Conservation (phyloP, 2,888 invertebrate species). For the Cremastobaeus sp. region DNA sequence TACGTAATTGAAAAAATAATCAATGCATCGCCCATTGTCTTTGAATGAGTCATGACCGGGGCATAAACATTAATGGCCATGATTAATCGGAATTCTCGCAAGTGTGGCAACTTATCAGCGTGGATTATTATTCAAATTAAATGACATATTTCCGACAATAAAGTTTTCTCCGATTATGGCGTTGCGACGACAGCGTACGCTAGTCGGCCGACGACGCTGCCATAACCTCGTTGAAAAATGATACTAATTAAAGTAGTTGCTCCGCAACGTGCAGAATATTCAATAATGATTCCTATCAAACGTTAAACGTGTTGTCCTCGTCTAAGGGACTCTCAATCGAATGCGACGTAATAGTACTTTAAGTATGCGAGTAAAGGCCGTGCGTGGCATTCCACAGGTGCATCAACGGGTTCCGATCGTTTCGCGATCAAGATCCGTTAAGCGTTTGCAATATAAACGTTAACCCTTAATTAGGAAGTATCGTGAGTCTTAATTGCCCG, state of each 20-base stretch:
- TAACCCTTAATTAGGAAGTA: slow-evolving; percentile 60
- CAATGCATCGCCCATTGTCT: too few relatives aligned
- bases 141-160: neutral
- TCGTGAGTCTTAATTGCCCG: slow-evolving; percentile 59
- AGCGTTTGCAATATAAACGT: slow-evolving; percentile 53
- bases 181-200: neutral
- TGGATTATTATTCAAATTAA: neutral
- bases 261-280: slow-evolving; percentile 25
- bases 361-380: slow-evolving; percentile 42
- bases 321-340: slow-evolving; percentile 43
- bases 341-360: slow-evolving; percentile 37
- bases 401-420: slow-evolving; percentile 50
- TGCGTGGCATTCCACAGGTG: slow-evolving; percentile 55
- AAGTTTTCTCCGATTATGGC: neutral
- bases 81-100: too few relatives aligned
- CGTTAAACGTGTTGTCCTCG: slow-evolving; percentile 13
- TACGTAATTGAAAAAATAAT: too few relatives aligned
- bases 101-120: too few relatives aligned
- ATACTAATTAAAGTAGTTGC: slow-evolving; percentile 35
- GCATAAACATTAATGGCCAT: too few relatives aligned
- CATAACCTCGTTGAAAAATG: slow-evolving; percentile 24
- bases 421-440: slow-evolving; percentile 57
- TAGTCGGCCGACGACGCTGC: neutral
- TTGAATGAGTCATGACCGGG: too few relatives aligned
- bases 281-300: slow-evolving; percentile 34